Percentiles rank a stretch among this genome's conserved stretches.
Conservation (phyloP, 2,797 vertebrate species). For the Geotrypetes seraphini region DNA sequence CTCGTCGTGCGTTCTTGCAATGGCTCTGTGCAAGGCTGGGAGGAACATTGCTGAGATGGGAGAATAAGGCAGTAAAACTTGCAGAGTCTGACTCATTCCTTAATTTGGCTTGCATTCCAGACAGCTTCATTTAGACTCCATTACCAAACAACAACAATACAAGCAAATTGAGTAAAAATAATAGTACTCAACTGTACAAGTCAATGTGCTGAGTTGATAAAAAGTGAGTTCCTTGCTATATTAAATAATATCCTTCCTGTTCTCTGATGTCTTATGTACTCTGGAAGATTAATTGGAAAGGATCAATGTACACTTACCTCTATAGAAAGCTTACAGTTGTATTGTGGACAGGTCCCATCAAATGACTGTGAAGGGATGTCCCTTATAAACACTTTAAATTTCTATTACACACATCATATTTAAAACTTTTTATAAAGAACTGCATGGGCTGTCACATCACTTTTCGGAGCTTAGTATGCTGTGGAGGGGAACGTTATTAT, state of each 20-base stretch:
- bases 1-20: too few relatives aligned
- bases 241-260: conserved; percentile 24
- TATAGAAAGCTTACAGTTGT: conserved; percentile 30
- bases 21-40: too few relatives aligned
- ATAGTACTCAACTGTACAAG: conserved; percentile 7
- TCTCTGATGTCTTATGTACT: conserved; percentile 17
- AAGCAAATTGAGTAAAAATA: conserved; percentile 2
- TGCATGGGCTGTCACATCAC: conserved; percentile 10
- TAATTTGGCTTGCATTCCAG: conserved; percentile 24
- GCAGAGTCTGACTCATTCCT: conserved; percentile 15
- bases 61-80: too few relatives aligned
- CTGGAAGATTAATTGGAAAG: conserved; percentile 29
- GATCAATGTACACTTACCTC: conserved; percentile 34
- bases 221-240: conserved; percentile 13
- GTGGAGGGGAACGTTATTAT: conserved; percentile 35
- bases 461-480: conserved; percentile 31
- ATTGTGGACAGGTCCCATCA: conserved; percentile 23
- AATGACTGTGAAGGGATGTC: conserved; percentile 24
- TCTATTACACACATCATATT: conserved; percentile 15
- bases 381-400: conserved; percentile 18
- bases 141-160: conserved; percentile 17
- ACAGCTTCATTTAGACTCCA: conserved; percentile 15
- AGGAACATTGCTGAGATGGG: too few relatives aligned
- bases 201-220: conserved; percentile 23
- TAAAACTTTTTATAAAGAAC: conserved; percentile 13